Base-by-base conservation (phyloP, 2,113 vertebrate species). In the Ranitomeya variabilis region DNA sequence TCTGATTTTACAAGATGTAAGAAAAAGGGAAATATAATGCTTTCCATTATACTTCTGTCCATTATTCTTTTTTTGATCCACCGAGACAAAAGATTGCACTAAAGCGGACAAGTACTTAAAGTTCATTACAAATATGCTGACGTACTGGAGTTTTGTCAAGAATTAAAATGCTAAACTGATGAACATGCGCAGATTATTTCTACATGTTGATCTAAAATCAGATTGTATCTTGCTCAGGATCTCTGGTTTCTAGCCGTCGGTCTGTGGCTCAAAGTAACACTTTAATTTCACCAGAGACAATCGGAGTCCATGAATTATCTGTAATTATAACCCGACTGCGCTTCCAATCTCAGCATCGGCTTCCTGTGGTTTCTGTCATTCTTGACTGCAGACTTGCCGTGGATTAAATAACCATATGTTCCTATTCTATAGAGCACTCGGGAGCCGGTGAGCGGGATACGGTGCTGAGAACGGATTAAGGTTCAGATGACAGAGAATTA, bases 301-400 rank as follows among this genome's bases (percentile, higher is more conserved):
- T 66, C 80, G 16, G 6, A 18, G 37, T 51, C 37, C 9, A 51
- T 51, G 62, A 67, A 67, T 83, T 52, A 52, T 7, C 14, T 82
- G 26, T 62, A 45, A 59, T 82, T 82, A 64, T 82, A 82, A 82
- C 15, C 59, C 64, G 26, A 45, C 60, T 14, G n/a, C 23, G 18
- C 37, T 14, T 51, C 21, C 19, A 37, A n/a, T 45, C 60, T 64
- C 19, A 64, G 80, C 31, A 64, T 37, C 51, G 15, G 59, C 80
- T 57, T 54, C n/a, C n/a, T 78, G 77, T 79, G 77, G 52, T 79
- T 79, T 79, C 51, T 37, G 57, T 37, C 80, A 16, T 37, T 81
- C 78, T 60, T 59, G 14, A 31, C 2, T 16, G n/a, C 79, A 80
- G 55, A 64, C 16, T 62, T 11, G 16, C 23, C 5, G 19, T 18